Evolutionary conservation across 2,888 invertebrate genomes (phyloP), one percentile per base, ranked within the genome.

Genomic region (Stegophylla sp.): DNA sequence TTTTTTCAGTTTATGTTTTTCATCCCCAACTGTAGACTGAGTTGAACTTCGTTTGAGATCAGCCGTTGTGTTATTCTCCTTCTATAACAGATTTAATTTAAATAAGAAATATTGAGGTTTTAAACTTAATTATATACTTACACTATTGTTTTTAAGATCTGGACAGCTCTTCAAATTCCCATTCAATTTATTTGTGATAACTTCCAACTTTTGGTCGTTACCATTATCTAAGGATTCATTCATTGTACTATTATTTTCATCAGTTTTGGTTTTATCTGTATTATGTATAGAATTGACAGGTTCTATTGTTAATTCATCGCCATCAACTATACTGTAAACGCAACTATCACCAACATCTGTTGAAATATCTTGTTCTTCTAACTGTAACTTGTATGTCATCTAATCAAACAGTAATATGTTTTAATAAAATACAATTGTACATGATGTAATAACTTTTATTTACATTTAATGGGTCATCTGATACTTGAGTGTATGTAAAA

Each of bases 401-500:
- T 79, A 71, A 45, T 43, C 12, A 75, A 77, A n/a, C n/a, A 28
- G 15, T 20, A 7, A 23, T 45, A 45, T 53, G 15, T 2, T n/a
- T 59, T 66, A 51, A 59, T 43, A 26, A 66, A 69, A 10, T 59
- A 67, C n/a, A 45, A 63, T 20, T 17, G 64, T 23, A 12, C 3
- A 15, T 23, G 7, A 5, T 34, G 51, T 45, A 26, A 48, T 23
- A 34, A 20, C n/a, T 12, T n/a, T 28, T 3, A 77, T 71, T 53
- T 61, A 79, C 79, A 71, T 79, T 79, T 71, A 61, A 61, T 17
- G 79, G 79, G 59, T 79, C 79, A 15, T 71, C 71, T 0, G 79
- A 71, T 26, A 79, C 61, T 79, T 71, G 79, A 51, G 20, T 51
- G 23, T 79, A 79, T 23, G 79, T 79, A 26, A 71, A 79, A 45